Conservation (phyloP, 1,140 invertebrate species). For the Spodoptera frugiperda region DNA sequence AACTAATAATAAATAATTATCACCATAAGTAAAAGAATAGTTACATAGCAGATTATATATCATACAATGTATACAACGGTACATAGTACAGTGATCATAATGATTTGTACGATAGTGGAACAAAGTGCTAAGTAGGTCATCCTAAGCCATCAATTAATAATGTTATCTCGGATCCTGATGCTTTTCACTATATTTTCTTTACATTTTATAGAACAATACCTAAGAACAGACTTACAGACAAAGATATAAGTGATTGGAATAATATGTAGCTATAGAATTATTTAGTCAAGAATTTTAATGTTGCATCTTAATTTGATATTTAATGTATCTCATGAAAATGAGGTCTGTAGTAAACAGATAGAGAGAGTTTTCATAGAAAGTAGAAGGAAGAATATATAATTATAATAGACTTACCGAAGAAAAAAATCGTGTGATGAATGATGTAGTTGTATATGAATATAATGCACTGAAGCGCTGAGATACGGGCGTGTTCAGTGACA, state of each 20-base stretch:
- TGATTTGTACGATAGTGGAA: neutral
- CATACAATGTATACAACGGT: neutral
- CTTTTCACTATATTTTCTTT: neutral
- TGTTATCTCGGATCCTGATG: neutral
- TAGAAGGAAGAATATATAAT: neutral
- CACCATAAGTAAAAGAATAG: no score
- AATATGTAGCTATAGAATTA: no score
- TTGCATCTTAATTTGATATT: neutral
- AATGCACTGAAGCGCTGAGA: neutral
- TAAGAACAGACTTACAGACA: neutral
- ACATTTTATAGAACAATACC: neutral
- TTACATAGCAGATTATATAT: no score
- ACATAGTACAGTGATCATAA: neutral
- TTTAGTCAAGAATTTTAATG: no score
- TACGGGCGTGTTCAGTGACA: conserved; percentile 26
- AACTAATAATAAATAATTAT: no score
- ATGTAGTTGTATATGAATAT: neutral
- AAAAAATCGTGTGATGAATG: conserved; percentile 10
- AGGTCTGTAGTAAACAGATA: neutral
- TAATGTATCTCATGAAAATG: neutral
- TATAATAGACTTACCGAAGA: conserved; percentile 9
- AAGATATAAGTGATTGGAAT: no score
- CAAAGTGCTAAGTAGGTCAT: conserved; percentile 21
- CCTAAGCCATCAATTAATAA: neutral
- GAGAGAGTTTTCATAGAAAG: neutral